Conservation (phyloP, 2,888 invertebrate species). For the Lasioglossum leucozonium region DNA sequence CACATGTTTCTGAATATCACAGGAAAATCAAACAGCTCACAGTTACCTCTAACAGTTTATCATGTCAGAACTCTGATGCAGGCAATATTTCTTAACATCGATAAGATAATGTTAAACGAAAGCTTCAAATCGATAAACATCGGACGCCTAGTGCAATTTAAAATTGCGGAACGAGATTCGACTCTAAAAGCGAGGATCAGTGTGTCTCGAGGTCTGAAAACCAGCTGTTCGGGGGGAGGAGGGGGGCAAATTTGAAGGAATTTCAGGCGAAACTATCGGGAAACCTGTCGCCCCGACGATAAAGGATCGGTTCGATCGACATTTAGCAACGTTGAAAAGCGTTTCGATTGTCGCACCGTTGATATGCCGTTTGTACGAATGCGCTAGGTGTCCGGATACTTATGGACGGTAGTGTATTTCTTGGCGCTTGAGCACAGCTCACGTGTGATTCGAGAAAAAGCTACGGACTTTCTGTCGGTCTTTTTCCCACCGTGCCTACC, state of each 20-base stretch:
- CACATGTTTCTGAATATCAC: background rate
- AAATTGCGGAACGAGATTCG: background rate
- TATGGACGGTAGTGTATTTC: constrained; percentile 39
- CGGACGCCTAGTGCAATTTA: background rate
- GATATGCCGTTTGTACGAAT: background rate
- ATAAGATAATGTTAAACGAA: background rate
- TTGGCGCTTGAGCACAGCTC: constrained; percentile 56
- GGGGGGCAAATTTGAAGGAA: background rate
- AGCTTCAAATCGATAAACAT: background rate
- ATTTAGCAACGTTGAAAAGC: background rate
- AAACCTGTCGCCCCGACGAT: background rate
- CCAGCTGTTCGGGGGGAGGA: background rate
- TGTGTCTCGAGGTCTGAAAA: background rate
- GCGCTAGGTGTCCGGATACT: background rate
- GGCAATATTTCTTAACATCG: background rate
- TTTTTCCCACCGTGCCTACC: constrained; percentile 1
- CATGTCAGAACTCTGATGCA: background rate
- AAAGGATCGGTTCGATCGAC: background rate
- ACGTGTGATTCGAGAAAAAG: constrained; percentile 66
- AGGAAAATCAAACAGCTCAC: background rate
- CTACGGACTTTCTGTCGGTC: constrained; percentile 26
- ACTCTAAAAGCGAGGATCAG: background rate
- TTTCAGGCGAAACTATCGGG: background rate
- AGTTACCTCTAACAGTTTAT: background rate
- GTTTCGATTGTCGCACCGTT: background rate